Evolutionary conservation across 2,888 invertebrate species (phyloP).

Genomic region (Diadegma fenestrale): DNA sequence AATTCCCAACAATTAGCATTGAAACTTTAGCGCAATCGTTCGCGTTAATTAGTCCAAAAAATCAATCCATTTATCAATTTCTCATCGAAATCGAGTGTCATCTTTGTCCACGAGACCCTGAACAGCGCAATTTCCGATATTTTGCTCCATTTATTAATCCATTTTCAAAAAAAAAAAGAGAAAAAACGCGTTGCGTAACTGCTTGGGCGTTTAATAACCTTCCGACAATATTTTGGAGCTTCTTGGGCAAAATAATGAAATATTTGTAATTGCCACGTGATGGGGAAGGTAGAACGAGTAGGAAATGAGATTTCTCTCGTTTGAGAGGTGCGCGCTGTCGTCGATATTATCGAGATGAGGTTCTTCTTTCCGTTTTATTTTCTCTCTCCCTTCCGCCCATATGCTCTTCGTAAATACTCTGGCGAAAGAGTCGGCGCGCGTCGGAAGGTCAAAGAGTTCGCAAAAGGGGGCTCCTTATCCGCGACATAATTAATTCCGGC

Average conservation of each 20-base stretch:
- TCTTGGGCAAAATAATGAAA: constrained; percentile 40
- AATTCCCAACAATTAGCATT: background rate
- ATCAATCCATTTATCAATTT: background rate
- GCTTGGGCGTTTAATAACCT: background rate
- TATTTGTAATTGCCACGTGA: constrained; percentile 37
- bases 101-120: background rate
- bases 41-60: background rate
- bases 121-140: background rate
- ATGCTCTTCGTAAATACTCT: constrained; percentile 10
- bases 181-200: constrained; percentile 19
- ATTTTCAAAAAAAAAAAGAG: too few relatives aligned
- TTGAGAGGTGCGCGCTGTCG: constrained; percentile 56
- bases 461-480: constrained; percentile 79
- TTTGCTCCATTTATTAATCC: background rate
- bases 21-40: background rate
- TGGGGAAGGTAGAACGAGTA: constrained; percentile 30
- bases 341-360: constrained; percentile 67
- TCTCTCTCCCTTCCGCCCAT: constrained; percentile 21
- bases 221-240: constrained; percentile 36
- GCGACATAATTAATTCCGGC: constrained; percentile 83
- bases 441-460: constrained; percentile 75
- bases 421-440: constrained; percentile 61
- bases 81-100: background rate
- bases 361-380: constrained; percentile 1
- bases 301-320: constrained; percentile 62